Evolutionary conservation across 2,113 vertebrate genomes (phyloP).

Genomic region (Prunella fulvescens): DNA sequence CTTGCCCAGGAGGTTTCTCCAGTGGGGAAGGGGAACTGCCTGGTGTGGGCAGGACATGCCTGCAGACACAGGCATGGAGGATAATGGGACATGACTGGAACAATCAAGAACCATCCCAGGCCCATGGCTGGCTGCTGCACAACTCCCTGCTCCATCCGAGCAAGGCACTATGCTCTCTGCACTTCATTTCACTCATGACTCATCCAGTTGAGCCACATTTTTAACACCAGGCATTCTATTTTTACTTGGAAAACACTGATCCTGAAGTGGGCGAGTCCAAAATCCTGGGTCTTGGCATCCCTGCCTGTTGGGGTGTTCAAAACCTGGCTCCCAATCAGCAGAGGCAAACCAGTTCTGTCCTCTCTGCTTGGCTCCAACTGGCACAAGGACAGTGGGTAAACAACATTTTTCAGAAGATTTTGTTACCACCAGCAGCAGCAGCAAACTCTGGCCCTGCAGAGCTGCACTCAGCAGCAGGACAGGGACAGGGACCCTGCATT

Average conservation of each 20-base stretch:
- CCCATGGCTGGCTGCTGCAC: not conserved
- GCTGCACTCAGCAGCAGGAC: not conserved
- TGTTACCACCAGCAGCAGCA: not conserved
- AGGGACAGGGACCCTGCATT: not conserved
- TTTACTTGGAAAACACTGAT: conserved; percentile 29
- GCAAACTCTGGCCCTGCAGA: not conserved
- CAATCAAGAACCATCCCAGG: not conserved
- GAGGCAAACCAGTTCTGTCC: not conserved
- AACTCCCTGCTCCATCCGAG: not conserved
- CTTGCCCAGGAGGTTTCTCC: not conserved
- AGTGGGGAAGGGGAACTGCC: not conserved
- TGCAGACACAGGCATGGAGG: not conserved
- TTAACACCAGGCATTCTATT: conserved; percentile 8
- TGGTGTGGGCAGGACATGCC: not conserved
- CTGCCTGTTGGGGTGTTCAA: not conserved
- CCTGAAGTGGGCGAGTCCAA: not conserved
- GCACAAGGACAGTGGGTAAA: not conserved
- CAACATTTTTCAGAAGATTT: not conserved
- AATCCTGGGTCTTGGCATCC: not conserved
- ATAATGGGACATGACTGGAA: not conserved
- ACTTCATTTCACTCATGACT: not conserved
- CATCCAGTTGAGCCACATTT: not conserved
- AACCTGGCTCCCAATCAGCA: not conserved
- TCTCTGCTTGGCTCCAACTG: not conserved
- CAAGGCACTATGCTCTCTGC: not conserved